phyloP scores from a whole-genome alignment of 1,140 invertebrate species.

The Colletes latitarsis region DNA sequence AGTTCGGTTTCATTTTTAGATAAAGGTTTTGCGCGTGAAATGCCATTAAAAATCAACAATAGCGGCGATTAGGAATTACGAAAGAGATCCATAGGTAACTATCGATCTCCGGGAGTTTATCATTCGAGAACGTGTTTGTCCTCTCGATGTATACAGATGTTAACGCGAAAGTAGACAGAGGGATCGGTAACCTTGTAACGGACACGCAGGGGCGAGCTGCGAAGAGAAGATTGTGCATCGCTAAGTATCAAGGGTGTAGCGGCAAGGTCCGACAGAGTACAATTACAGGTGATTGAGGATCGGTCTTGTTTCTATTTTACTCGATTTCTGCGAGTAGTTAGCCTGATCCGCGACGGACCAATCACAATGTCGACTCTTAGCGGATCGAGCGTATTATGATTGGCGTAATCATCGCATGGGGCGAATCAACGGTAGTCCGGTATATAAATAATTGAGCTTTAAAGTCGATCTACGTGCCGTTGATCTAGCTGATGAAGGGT shows the following conservation, averaged over 20 bases:
- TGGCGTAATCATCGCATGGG: constrained; percentile 56
- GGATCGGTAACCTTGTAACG: constrained; percentile 5
- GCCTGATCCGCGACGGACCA: constrained; percentile 41
- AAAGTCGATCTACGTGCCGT: constrained; percentile 51
- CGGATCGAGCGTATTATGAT: constrained; percentile 52
- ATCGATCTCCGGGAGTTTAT: no score
- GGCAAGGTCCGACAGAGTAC: constrained; percentile 52
- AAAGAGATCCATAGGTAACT: no score
- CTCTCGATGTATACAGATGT: not conserved
- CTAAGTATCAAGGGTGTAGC: constrained; percentile 48
- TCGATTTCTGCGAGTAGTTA: constrained; percentile 53
- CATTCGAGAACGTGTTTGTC: not conserved
- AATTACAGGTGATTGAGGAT: constrained; percentile 64
- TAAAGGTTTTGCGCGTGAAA: no score
- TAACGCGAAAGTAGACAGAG: not conserved
- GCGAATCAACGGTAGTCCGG: constrained; percentile 40
- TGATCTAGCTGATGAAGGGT: constrained; percentile 46
- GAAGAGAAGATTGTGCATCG: constrained; percentile 51
- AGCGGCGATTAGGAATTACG: no score
- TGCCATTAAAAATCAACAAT: no score
- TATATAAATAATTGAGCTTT: constrained; percentile 64
- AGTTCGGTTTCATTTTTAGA: no score
- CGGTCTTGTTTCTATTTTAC: constrained; percentile 54
- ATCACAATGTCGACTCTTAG: constrained; percentile 52
- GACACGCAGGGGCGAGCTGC: constrained; percentile 28